phyloP scores from a whole-genome alignment of 2,888 invertebrate species.

The Amphimallon solstitiale region DNA sequence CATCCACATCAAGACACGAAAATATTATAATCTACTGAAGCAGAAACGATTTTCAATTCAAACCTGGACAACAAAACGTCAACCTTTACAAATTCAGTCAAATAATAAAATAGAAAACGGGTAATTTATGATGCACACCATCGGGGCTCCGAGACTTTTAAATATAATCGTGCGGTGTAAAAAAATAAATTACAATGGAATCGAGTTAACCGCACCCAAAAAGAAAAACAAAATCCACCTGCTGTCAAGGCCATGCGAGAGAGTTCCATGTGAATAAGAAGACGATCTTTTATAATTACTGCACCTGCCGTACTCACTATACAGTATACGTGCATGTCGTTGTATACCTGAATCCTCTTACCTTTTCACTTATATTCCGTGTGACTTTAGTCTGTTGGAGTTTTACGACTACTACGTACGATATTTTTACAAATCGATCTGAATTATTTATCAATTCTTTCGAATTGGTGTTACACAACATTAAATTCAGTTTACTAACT shows the following conservation, averaged over 20 bases:
- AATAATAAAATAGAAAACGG: conserved; percentile 32
- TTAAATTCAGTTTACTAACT: conserved; percentile 19
- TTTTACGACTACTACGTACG: conserved; percentile 11
- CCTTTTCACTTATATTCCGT: conserved; percentile 13
- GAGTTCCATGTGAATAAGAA: conserved; percentile 34
- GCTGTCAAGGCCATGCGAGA: conserved; percentile 29
- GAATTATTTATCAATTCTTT: conserved; percentile 31
- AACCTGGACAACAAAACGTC: background rate
- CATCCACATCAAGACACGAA: background rate
- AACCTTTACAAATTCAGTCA: conserved; percentile 15
- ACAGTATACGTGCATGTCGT: background rate
- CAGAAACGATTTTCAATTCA: conserved; percentile 16
- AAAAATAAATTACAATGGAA: conserved; percentile 24
- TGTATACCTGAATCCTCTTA: conserved; percentile 27
- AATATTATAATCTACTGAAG: background rate
- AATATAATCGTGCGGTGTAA: conserved; percentile 14
- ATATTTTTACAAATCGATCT: conserved; percentile 1
- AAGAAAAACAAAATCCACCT: conserved; percentile 30
- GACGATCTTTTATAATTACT: conserved; percentile 35
- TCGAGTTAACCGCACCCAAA: conserved; percentile 29
- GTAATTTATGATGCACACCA: conserved; percentile 26
- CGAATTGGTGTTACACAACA: conserved; percentile 8
- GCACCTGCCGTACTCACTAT: conserved; percentile 31
- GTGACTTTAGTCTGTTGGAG: conserved; percentile 17
- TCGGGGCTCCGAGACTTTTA: conserved; percentile 2